Evolutionary conservation across 1,140 invertebrate genomes (phyloP), one percentile per base, ranked within the genome.

Genomic region (Rhyzopertha dominica): DNA sequence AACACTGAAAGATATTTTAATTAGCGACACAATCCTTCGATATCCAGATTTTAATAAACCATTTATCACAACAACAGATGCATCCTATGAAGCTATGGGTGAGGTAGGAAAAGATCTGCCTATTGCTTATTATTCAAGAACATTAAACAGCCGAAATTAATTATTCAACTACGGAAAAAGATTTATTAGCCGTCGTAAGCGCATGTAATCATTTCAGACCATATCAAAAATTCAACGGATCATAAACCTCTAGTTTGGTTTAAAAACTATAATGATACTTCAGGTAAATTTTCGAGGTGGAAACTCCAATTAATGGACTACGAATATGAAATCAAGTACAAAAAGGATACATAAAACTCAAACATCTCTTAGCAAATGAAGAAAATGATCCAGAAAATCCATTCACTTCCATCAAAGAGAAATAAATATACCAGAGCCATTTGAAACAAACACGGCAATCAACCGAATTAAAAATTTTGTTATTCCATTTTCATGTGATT

Each of bases 91-190:
- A 4, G 37, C 37, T 3, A 28, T 42, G 4, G 40, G 25, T 7
- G 14, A 40, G 17, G 3, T 42, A 5, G 28, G 17, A 5, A 2
- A 25, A 18, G 40, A 43, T 30, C 25, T 30, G 3, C 26, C 44
- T 3, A 38, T 51, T 1, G n/a, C 12, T 8, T 57, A 49, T 23
- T 34, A 23, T 8, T 48, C 40, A 14, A 14, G 46, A 13, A 48
- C 29, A 0, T 29, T 57, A 4, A 57, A 54, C 36, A 20, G 20
- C 59, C 49, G 12, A 58, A 43, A 19, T 58, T 37, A 39, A 14
- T 13, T 58, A 52, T 22, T 26, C 14, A 14, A 53, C 46, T 3
- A 55, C 46, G 0, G 49, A 53, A 12, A 47, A 44, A 16, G 44
- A 39, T 31, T 23, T 42, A 4, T 26, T 47, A 5, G 38, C 44